phyloP scores from a whole-genome alignment of 2,113 vertebrate genomes.

The Ceratotherium simum region DNA sequence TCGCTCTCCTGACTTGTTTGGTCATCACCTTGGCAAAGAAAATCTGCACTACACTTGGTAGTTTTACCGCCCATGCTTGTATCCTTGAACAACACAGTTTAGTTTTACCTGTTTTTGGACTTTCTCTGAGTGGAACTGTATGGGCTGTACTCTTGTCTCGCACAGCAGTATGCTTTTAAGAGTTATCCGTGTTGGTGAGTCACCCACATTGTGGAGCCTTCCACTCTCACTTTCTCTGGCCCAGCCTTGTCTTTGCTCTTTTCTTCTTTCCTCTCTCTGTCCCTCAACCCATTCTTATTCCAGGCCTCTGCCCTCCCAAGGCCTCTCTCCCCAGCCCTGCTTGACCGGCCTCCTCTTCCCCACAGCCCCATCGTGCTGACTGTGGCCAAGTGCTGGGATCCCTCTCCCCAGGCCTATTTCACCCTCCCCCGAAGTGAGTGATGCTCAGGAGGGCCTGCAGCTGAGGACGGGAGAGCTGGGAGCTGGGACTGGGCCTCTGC shows the following conservation, averaged over 20 bases:
- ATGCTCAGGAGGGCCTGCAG: neutral
- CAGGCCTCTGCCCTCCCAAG: neutral
- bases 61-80: neutral
- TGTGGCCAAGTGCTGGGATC: constrained; percentile 96
- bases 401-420: constrained; percentile 94
- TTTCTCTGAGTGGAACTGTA: neutral
- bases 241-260: neutral
- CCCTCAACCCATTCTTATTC: neutral
- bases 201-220: neutral
- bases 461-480: neutral
- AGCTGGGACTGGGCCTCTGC: neutral
- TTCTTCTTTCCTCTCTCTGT: neutral
- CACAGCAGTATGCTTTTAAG: neutral
- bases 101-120: neutral
- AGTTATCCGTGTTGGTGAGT: neutral
- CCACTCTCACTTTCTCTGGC: neutral
- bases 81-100: neutral
- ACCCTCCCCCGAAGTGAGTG: constrained; percentile 94
- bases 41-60: neutral
- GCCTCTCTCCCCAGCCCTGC: neutral
- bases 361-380: constrained; percentile 94
- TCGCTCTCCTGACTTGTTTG: neutral
- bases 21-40: neutral
- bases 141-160: neutral
- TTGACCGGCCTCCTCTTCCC: constrained; percentile 24